A percentile compares a stretch with the other conserved stretches of the same genome.
These are phyloP conservation scores for Caenorhabditis zanzibari DNA, from an alignment of 2,888 invertebrate genomes.

Conservation along the genomic window DNA sequence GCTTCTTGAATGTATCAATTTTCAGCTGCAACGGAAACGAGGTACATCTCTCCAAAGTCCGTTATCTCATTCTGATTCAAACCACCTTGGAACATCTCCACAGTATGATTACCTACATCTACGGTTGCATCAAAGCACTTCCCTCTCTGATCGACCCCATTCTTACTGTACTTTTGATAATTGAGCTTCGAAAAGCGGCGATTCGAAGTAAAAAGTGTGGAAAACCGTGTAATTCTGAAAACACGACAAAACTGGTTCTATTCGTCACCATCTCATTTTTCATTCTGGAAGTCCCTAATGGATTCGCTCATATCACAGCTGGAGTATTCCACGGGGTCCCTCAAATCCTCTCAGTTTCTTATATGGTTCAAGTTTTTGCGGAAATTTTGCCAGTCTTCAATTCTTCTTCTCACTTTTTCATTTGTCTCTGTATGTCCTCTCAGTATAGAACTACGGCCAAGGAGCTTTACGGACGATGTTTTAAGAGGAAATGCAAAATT, in stretches of 20 bases:
- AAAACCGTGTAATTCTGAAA: background rate
- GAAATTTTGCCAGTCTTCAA: constrained; percentile 38
- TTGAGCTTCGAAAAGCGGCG: constrained; percentile 15
- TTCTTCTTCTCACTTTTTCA: constrained; percentile 27
- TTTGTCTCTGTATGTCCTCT: constrained; percentile 20
- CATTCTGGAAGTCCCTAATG: constrained; percentile 26
- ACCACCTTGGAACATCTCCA: constrained; percentile 10
- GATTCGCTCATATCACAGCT: constrained; percentile 18
- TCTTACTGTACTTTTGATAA: constrained; percentile 3
- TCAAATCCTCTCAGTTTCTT: constrained; percentile 3
- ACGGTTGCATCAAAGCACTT: constrained; percentile 18
- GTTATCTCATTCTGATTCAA: constrained; percentile 12
- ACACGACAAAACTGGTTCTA: constrained; percentile 9
- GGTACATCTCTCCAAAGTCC: background rate
- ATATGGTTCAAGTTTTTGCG: constrained; percentile 27
- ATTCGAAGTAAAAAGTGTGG: constrained; percentile 3
- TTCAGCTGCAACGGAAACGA: constrained; percentile 18
- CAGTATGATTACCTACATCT: constrained; percentile 17
- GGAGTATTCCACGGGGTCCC: constrained; percentile 4
- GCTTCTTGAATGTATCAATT: too few species aligned
- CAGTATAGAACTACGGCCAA: constrained; percentile 10
- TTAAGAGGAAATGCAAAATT: background rate
- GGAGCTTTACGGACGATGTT: constrained; percentile 11
- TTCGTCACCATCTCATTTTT: constrained; percentile 26
- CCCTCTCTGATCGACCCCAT: constrained; percentile 18